Conservation (phyloP, 2,888 invertebrate genomes). For the Chorisops tibialis region DNA sequence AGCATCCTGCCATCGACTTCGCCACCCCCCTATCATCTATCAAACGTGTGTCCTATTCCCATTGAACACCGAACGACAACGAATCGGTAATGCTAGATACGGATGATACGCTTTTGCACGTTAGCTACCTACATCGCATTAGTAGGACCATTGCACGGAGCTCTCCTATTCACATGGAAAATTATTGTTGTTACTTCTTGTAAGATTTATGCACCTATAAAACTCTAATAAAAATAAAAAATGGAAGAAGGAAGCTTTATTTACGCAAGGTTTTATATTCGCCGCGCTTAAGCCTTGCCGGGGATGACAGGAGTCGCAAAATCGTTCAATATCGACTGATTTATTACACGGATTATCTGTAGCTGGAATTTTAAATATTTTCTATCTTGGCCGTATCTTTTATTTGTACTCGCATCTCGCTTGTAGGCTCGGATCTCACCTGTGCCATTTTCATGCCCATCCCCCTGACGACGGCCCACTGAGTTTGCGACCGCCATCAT, state of each 20-base stretch:
- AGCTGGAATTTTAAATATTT: conserved; percentile 39
- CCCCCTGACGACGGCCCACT: neutral
- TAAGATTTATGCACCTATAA: conserved; percentile 40
- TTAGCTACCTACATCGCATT: neutral
- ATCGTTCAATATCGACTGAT: conserved; percentile 41
- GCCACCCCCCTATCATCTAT: neutral
- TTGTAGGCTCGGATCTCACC: neutral
- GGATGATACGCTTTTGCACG: neutral
- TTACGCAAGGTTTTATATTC: conserved; percentile 33
- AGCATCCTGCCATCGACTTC: neutral
- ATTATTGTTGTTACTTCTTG: conserved; percentile 37
- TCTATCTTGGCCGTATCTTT: conserved; percentile 29
- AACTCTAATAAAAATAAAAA: conserved; percentile 41
- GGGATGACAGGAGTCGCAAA: conserved; percentile 27
- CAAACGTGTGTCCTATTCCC: neutral
- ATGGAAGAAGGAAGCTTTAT: conserved; percentile 39
- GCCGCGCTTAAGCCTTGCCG: neutral
- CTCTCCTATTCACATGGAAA: conserved; percentile 27
- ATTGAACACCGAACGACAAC: neutral
- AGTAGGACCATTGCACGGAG: conserved; percentile 3
- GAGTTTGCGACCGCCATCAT: neutral
- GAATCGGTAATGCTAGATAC: no score
- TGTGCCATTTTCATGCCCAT: neutral
- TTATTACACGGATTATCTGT: conserved; percentile 40
- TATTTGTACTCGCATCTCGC: neutral